Conservation (phyloP, 2,888 invertebrate species). For the Drosophila lutescens region DNA sequence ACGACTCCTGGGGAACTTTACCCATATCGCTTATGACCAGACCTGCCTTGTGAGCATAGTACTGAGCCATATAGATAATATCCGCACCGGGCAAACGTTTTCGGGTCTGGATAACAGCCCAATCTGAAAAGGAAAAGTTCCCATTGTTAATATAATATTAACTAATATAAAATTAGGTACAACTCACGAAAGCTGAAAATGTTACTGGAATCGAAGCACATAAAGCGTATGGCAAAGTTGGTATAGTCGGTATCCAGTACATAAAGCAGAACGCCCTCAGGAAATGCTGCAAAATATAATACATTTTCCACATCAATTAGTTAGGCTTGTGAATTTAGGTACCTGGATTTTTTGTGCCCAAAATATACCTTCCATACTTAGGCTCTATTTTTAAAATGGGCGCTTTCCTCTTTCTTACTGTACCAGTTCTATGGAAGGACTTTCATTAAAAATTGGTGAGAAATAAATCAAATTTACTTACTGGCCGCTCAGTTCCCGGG, state of each 20-base stretch:
- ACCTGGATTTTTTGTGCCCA: constrained; percentile 5
- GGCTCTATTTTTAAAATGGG: background rate
- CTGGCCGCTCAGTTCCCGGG: constrained; percentile 13
- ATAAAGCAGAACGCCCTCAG: constrained; percentile 15
- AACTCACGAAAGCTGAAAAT: constrained; percentile 43
- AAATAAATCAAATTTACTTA: constrained; percentile 10
- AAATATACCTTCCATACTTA: constrained; percentile 1
- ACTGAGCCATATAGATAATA: background rate
- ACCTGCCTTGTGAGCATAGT: constrained; percentile 2
- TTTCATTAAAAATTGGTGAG: background rate
- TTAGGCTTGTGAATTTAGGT: background rate
- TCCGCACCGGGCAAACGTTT: constrained; percentile 4
- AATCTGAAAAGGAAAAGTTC: constrained; percentile 35
- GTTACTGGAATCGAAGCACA: constrained; percentile 82
- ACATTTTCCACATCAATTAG: rapidly evolving
- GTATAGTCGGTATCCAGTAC: constrained; percentile 87
- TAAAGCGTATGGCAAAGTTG: constrained; percentile 86
- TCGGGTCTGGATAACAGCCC: constrained; percentile 39
- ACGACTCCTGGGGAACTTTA: constrained; percentile 30
- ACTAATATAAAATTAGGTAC: too few relatives aligned
- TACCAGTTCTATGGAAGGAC: constrained; percentile 8
- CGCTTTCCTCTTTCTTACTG: background rate
- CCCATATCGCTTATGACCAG: constrained; percentile 6
- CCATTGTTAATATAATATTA: too few relatives aligned
- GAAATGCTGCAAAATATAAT: constrained; percentile 11